Evolutionary conservation across 2,888 invertebrate species (phyloP), one percentile per base, ranked within the genome.

Genomic region (Synanthedon formicaeformis): DNA sequence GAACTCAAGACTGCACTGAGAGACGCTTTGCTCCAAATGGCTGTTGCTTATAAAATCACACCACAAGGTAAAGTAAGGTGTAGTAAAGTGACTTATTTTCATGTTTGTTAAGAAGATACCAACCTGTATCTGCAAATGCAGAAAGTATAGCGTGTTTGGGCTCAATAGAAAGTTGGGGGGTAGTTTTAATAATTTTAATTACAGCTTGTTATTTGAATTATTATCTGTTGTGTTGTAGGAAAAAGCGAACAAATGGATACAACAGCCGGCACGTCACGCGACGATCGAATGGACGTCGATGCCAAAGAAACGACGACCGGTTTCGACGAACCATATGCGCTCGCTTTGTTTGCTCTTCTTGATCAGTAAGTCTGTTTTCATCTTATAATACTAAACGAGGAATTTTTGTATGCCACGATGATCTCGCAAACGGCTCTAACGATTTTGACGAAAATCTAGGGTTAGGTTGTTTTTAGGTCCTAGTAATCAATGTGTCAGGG

Each of bases 11-110:
- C 91, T 0, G 90, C 92, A 0, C 87, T 94, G 10, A 83, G 93
- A 23, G 93, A 93, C 64, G 91, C 92, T 0, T 66, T 94, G 45
- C 82, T 92, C 0, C 89, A 92, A 51, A 92, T 94, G 91, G 89
- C 92, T 0, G 86, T 86, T 4, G 91, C 92, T 0, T 93, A 91
- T 64, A 89, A 84, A 59, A 76, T 85, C 50, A 64, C 60, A n/a
- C 60, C 68, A 54, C 65, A 78, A 62, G 81, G 86, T 85, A 60
- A 53, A 11, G 16, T 23, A 14, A n/a, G n/a, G 6, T 27, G 27
- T 34, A 10, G 34, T 8, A 34, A 2, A 10, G 10, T 55, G 13
- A n/a, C 14, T 49, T 16, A 4, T 49, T 2, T 16, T 12, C 13
- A 49, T 13, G 18, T 49, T 18, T 1, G 8, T 49, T 41, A 41